Conservation (phyloP, 2,797 vertebrate species). For the Enteromius viviparus region DNA sequence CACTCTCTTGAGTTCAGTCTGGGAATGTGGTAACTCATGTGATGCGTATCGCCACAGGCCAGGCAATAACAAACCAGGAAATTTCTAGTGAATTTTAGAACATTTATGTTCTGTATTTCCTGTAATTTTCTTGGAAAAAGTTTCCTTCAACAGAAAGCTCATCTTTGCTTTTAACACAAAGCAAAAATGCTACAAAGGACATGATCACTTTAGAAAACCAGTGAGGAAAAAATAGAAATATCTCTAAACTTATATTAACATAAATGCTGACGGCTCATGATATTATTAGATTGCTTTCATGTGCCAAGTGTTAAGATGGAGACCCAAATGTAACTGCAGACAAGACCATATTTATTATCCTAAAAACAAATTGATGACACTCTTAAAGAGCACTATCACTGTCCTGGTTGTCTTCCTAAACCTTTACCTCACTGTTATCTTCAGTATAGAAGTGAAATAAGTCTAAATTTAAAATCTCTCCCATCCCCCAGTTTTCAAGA, state of each 20-base stretch:
- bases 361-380: constrained; percentile 44
- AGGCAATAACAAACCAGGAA: background rate
- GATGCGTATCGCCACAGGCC: background rate
- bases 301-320: constrained; percentile 5
- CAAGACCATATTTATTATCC: constrained; percentile 26
- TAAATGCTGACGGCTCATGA: constrained; percentile 11
- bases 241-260: background rate
- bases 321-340: constrained; percentile 27
- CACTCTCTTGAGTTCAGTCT: constrained; percentile 46
- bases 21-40: constrained; percentile 13
- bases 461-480: constrained; percentile 13
- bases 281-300: constrained; percentile 34
- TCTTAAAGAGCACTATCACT: background rate
- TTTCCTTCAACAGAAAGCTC: background rate
- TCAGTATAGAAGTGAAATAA: background rate
- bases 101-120: background rate
- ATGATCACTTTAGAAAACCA: background rate
- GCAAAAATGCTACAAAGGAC: background rate
- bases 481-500: background rate
- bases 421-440: background rate
- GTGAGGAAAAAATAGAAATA: background rate
- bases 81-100: background rate
- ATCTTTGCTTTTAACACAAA: background rate
- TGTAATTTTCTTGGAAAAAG: background rate
- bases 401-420: background rate